phyloP scores from a whole-genome alignment of 2,888 invertebrate species.

The Junonia oenone region DNA sequence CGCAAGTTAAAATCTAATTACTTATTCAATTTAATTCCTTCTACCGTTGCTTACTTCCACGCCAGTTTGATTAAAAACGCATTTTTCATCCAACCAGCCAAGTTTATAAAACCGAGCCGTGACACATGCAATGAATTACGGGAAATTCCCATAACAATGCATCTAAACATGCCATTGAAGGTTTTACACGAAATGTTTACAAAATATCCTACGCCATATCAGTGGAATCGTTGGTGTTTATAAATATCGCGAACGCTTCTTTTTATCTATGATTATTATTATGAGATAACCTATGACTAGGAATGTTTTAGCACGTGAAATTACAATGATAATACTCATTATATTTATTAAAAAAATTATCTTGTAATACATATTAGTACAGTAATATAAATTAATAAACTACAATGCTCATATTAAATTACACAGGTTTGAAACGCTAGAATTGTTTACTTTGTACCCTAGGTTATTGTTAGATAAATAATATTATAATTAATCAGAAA shows the following conservation, averaged over 20 bases:
- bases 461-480: too few relatives aligned
- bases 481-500: too few relatives aligned
- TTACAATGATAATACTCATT: neutral
- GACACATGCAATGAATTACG: neutral
- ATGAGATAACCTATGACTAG: neutral
- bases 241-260: neutral
- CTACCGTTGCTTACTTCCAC: neutral
- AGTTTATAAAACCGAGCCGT: neutral
- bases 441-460: too few relatives aligned
- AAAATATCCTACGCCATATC: constrained; percentile 1
- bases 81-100: neutral
- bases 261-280: neutral
- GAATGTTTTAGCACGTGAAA: too few relatives aligned
- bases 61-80: neutral
- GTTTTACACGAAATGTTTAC: constrained; percentile 5
- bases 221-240: neutral
- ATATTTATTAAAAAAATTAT: too few relatives aligned
- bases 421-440: too few relatives aligned
- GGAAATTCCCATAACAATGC: constrained; percentile 1
- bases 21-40: neutral
- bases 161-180: neutral
- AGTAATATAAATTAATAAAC: too few relatives aligned
- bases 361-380: too few relatives aligned
- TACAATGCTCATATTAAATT: too few relatives aligned
- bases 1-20: too few relatives aligned